Base-by-base conservation (phyloP, 2,113 vertebrate genomes). In the Myxocyprinus asiaticus region DNA sequence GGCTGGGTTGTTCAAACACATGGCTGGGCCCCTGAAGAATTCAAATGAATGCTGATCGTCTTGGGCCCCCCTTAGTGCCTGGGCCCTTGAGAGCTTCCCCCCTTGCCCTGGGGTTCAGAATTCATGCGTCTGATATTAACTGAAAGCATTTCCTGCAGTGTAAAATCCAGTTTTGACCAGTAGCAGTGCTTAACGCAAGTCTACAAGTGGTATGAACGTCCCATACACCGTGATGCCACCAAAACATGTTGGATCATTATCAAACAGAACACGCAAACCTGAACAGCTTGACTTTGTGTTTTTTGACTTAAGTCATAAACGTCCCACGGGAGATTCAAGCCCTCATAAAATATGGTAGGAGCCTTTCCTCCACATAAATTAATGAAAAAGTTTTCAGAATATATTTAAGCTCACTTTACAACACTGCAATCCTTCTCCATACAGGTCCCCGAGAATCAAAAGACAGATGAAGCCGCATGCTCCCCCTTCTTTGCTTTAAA, bases 401-500 rank as follows among this genome's bases (percentile, higher is more conserved):
- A 80, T 48, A 14, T 81, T 80, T 78, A 73, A 59, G 62, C 64
- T 77, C 74, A 6, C 42, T 66, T 66, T 76, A 77, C 15, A 53
- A 17, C 50, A 78, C 53, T 33, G 6, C 74, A 50, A 56, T 64
- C 50, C 50, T 64, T 42, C 62, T 33, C 50, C 5, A 33, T 17
- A 58, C 68, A 53, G 67, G 65, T 72, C 81, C 55, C 69, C n/a
- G 62, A 76, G 71, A 79, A 78, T 72, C 66, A 76, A 72, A 83
- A 80, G 76, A 80, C 66, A 11, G 55, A 80, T 69, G 76, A 78
- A 81, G 56, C 70, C 70, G 10, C 69, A 10, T 17, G 50, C 76
- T 67, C 63, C 65, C 33, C 75, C 62, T 67, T 77, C 59, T 79
- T 69, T 72, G 55, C 89, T 90, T 90, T 91, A 90, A 90, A 89